Evolutionary conservation across 2,113 vertebrate species (phyloP).

Genomic region (Ictalurus punctatus): DNA sequence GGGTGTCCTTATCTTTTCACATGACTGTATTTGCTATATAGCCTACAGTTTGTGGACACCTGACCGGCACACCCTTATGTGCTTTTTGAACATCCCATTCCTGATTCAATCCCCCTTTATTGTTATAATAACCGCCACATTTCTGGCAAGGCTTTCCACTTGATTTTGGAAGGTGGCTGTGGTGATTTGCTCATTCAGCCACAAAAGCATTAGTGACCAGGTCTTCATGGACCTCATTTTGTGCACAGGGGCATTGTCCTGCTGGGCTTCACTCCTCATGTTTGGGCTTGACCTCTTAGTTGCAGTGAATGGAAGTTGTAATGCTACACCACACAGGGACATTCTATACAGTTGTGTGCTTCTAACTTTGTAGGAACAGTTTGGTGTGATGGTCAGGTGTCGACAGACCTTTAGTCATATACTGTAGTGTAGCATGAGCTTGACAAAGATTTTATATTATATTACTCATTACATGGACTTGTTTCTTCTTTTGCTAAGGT

Average conservation of each 20-base stretch:
- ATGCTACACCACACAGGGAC: neutral
- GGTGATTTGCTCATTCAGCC: neutral
- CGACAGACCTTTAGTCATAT: neutral
- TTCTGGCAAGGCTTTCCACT: neutral
- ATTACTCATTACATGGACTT: neutral
- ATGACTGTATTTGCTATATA: too few species aligned
- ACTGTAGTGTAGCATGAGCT: neutral
- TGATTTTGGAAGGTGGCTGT: neutral
- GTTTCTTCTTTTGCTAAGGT: conserved; percentile 55
- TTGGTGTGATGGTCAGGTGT: neutral
- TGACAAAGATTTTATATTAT: neutral
- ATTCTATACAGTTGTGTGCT: neutral
- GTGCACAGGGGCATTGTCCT: neutral
- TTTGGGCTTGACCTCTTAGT: neutral
- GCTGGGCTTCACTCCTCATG: neutral
- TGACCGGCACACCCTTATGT: neutral
- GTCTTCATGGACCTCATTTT: neutral
- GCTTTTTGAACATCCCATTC: neutral
- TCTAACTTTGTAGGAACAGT: neutral
- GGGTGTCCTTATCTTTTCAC: too few species aligned
- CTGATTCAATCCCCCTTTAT: neutral
- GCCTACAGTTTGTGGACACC: neutral
- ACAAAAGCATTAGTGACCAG: neutral
- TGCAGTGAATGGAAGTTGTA: neutral
- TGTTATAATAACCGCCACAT: neutral